Conservation (phyloP, 2,797 vertebrate species). For the Halcyon smyrnensis region DNA sequence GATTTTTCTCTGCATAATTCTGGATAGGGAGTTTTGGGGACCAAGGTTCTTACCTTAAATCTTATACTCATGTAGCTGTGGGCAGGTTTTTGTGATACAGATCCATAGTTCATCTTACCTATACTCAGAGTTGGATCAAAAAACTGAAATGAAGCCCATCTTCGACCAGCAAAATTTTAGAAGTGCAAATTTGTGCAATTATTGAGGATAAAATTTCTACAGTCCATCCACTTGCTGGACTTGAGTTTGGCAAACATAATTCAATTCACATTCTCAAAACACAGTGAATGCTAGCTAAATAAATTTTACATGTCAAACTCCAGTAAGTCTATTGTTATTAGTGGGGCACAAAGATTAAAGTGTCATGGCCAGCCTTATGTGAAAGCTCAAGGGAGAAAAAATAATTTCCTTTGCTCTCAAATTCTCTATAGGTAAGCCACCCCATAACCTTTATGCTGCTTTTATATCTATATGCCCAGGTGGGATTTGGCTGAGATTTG, state of each 20-base stretch:
- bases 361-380: not conserved
- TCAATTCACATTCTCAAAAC: not conserved
- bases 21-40: not conserved
- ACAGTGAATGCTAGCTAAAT: not conserved
- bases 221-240: not conserved
- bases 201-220: not conserved
- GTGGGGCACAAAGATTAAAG: not conserved
- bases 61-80: not conserved
- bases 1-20: not conserved
- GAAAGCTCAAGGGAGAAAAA: not conserved
- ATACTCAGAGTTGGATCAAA: not conserved
- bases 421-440: not conserved
- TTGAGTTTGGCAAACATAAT: not conserved
- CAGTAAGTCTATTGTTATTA: not conserved
- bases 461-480: not conserved
- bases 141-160: not conserved
- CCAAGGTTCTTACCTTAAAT: not conserved
- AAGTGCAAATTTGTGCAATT: not conserved
- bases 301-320: not conserved
- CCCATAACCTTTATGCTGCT: not conserved
- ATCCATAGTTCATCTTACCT: not conserved
- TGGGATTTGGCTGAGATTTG: not conserved
- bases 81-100: not conserved
- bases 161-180: not conserved
- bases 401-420: not conserved